phyloP scores from a whole-genome alignment of 2,888 invertebrate genomes.

The Pimpla rufipes region DNA sequence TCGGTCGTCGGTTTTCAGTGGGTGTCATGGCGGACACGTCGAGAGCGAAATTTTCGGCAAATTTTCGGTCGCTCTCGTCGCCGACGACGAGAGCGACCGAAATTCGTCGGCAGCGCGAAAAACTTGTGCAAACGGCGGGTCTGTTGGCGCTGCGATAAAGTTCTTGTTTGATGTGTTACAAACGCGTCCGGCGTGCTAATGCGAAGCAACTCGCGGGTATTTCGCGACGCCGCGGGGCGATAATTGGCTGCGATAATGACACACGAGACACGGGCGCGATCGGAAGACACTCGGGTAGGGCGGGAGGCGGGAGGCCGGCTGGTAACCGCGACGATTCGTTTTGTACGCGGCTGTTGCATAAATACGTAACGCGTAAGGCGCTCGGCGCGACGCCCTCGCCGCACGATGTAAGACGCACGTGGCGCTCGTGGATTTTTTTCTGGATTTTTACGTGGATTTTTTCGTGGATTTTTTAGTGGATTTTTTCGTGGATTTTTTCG shows the following conservation, averaged over 20 bases:
- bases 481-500: too few relatives aligned
- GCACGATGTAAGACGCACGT: not conserved
- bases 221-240: conserved; percentile 12
- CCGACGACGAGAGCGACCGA: too few relatives aligned
- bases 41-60: not conserved
- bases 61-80: not conserved
- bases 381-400: not conserved
- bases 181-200: not conserved
- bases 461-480: too few relatives aligned
- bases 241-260: conserved; percentile 28
- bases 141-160: too few relatives aligned
- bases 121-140: too few relatives aligned
- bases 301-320: not conserved
- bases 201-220: not conserved
- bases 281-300: not conserved
- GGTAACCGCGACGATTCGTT: conserved; percentile 11
- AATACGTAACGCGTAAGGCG: not conserved
- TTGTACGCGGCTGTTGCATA: conserved; percentile 1
- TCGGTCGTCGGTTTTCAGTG: not conserved
- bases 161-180: not conserved
- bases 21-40: conserved; percentile 30
- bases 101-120: not conserved
- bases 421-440: not conserved
- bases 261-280: not conserved
- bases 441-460: too few relatives aligned